Conservation (phyloP, 2,113 vertebrate species). For the Xenus cinereus region DNA sequence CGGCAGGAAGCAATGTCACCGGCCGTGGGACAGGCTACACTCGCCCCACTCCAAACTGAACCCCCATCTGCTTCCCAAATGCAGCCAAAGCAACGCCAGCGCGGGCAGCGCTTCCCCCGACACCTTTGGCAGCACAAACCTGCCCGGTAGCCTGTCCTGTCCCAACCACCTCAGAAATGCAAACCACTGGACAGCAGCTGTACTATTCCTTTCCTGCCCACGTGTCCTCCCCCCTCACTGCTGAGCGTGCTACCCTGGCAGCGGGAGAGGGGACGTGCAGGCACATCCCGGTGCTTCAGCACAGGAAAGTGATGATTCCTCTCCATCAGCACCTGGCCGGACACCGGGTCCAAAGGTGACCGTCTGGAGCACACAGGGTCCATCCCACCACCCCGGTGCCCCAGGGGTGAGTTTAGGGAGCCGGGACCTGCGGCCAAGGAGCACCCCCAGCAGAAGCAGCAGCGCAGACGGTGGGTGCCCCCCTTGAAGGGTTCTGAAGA, state of each 20-base stretch:
- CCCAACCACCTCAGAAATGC: neutral
- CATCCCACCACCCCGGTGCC: accelerated
- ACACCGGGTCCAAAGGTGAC: accelerated
- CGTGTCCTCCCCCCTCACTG: accelerated
- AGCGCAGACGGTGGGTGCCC: neutral
- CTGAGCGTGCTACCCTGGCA: accelerated
- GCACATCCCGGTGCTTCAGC: neutral
- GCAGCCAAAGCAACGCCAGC: neutral
- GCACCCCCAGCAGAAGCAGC: neutral
- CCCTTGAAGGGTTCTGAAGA: neutral
- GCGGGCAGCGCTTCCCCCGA: neutral
- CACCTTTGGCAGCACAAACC: neutral
- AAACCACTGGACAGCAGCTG: neutral
- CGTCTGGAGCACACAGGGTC: accelerated
- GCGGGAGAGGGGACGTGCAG: neutral
- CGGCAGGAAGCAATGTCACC: neutral
- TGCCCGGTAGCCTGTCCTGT: neutral
- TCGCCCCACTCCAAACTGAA: neutral
- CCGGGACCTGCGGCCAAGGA: accelerated
- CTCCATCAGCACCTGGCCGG: neutral
- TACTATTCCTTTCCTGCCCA: neutral
- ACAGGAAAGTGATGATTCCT: accelerated
- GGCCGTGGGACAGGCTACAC: neutral
- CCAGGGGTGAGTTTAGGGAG: accelerated
- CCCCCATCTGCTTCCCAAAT: neutral